Evolutionary conservation across 2,888 invertebrate species (phyloP), one percentile per base, ranked within the genome.

Genomic region (Dolichomitus sp.): DNA sequence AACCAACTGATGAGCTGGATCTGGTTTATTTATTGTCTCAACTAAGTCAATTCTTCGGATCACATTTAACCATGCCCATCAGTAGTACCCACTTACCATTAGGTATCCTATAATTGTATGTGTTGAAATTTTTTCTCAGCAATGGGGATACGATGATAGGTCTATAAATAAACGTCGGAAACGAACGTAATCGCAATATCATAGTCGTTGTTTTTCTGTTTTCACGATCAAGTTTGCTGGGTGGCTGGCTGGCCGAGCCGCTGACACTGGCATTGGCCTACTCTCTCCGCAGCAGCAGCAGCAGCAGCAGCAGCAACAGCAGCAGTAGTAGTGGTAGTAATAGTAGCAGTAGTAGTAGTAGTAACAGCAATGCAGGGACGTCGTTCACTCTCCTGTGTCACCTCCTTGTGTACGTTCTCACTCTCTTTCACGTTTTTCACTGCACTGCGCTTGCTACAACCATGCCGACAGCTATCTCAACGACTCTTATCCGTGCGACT

Each of bases 241-340:
- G 88, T 87, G 87, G 85, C 87, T 88, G 87, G 88, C 89, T 90
- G 89, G 88, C 88, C 89, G 88, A 88, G 90, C 85, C 87, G 86
- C 90, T 93, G 92, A 92, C 92, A 92, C 91, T 92, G 92, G 91
- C 92, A 92, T 92, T 93, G 92, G 92, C 92, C 92, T 92, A 92
- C 91, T 92, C 91, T 92, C 90, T 91, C 90, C 86, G 65, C 76
- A 54, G 37, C 37, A 69, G 69, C 80, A 45, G 45, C 54, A 74
- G 59, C 63, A 69, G 33, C 48, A 52, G 37, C 30, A 75, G 45
- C 27, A 61, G 61, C 54, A 45, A 19, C 30, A 27, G 61, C 14
- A 52, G 23, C n/a, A 27, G 52, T 52, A 14, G 37, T 40, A 50
- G 27, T 27, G 27, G 30, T 33, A 23, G 37, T 17, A 27, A 63